These are phyloP conservation scores for Triplophysa tibetana DNA, from an alignment of 2,113 vertebrate species.

Conservation along the genomic window DNA sequence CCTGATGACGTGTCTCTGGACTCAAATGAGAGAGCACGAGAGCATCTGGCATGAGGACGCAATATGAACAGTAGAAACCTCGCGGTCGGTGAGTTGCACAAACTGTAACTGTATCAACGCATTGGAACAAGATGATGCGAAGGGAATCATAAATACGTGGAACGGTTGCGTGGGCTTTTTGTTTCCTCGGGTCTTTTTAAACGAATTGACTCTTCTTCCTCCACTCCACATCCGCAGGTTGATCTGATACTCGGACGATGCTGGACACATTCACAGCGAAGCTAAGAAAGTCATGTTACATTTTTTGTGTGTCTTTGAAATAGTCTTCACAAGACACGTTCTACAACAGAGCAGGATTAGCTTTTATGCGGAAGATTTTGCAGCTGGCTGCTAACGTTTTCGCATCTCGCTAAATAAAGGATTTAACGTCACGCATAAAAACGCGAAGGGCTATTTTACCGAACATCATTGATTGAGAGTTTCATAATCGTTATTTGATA, in stretches of 20 bases:
- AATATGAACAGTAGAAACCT: not conserved
- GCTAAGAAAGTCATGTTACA: not conserved
- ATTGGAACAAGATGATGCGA: not conserved
- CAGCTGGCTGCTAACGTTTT: slow-evolving; percentile 3
- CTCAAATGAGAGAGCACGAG: not conserved
- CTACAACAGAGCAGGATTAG: not conserved
- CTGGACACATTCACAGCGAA: not conserved
- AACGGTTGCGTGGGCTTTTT: slow-evolving; percentile 19
- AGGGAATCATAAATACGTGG: not conserved
- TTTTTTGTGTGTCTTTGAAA: not conserved
- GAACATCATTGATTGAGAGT: not conserved
- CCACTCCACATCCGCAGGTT: not conserved
- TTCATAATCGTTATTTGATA: not conserved
- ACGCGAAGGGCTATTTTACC: not conserved
- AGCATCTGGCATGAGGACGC: not conserved
- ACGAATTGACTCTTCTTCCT: slow-evolving; percentile 3
- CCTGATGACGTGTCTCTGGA: slow-evolving; percentile 28
- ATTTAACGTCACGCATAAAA: not conserved
- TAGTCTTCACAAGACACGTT: not conserved
- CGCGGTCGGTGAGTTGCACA: not conserved
- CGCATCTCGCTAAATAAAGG: not conserved
- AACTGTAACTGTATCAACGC: not conserved
- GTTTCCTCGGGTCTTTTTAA: slow-evolving; percentile 37
- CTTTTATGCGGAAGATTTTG: not conserved
- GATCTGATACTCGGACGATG: slow-evolving; percentile 4